A percentile compares a stretch with the other conserved stretches of the same genome.
These are phyloP conservation scores for Zonitis immaculata DNA, from an alignment of 2,888 invertebrate genomes.

Conservation along the genomic window DNA sequence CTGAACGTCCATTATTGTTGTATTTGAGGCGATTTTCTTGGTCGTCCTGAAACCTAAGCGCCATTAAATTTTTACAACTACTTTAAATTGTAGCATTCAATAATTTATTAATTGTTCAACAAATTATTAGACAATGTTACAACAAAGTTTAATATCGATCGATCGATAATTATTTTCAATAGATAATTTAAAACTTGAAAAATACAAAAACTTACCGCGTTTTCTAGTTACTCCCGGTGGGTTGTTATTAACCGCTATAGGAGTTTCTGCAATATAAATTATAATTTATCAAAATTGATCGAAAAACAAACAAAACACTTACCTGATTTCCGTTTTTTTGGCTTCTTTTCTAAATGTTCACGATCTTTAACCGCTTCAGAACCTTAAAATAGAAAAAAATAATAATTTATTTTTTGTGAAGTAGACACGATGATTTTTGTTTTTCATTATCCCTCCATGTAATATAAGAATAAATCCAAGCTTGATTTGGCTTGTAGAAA, in stretches of 20 bases:
- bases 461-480: not conserved
- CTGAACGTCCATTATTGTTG: not conserved
- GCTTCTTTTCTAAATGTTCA: constrained; percentile 13
- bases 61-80: constrained; percentile 2
- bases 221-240: not conserved
- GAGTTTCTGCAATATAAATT: not conserved
- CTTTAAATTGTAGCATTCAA: not conserved
- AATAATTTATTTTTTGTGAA: constrained; percentile 2
- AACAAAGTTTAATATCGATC: too few relatives aligned
- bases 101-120: not conserved
- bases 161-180: too few relatives aligned
- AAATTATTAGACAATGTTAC: too few relatives aligned
- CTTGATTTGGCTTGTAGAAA: not conserved
- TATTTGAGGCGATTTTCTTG: not conserved
- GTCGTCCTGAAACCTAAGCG: constrained; percentile 1
- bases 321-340: constrained; percentile 16
- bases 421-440: not conserved
- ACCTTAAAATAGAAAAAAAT: constrained; percentile 7
- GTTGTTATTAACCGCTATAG: not conserved
- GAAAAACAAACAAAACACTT: not conserved
- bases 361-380: constrained; percentile 10
- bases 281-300: not conserved
- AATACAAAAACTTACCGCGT: not conserved
- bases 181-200: too few relatives aligned
- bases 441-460: constrained; percentile 5